Evolutionary conservation across 1,140 invertebrate species (phyloP).

Genomic region (Solen grandis): DNA sequence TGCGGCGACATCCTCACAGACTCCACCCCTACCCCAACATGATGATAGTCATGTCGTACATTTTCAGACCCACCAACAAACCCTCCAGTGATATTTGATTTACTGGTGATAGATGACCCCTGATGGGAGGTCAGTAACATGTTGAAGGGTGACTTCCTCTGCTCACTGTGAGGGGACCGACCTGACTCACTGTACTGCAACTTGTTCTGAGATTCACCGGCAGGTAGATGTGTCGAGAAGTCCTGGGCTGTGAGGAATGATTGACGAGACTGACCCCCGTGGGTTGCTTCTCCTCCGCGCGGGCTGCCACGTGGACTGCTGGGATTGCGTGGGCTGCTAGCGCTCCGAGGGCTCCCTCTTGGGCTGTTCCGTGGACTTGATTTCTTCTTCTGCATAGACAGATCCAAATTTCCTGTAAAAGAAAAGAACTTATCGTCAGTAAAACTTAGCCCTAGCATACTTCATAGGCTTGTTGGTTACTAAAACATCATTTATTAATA

Average conservation of each 20-base stretch:
- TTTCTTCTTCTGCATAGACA: constrained; percentile 56
- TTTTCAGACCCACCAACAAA: not conserved
- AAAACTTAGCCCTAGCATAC: not conserved
- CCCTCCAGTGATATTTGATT: not conserved
- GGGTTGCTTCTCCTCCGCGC: not conserved
- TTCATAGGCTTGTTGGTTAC: no score
- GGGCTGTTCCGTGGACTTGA: constrained; percentile 55
- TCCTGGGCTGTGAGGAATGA: constrained; percentile 40
- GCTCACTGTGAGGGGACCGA: constrained; percentile 17
- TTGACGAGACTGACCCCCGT: not conserved
- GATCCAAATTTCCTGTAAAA: constrained; percentile 30
- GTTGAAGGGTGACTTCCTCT: constrained; percentile 46
- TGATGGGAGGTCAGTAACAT: constrained; percentile 11
- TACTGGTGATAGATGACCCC: not conserved
- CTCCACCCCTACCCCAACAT: constrained; percentile 13
- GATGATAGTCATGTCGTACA: not conserved
- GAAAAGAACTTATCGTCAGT: not conserved
- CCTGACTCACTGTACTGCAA: constrained; percentile 25
- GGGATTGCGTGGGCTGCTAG: constrained; percentile 46
- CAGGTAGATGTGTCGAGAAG: constrained; percentile 17
- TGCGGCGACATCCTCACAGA: constrained; percentile 31
- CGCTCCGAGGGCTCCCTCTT: constrained; percentile 11
- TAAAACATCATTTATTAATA: no score
- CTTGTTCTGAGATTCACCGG: constrained; percentile 43
- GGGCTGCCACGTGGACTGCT: constrained; percentile 30